Base-by-base conservation (phyloP, 2,888 invertebrate species). In the Zele albiditarsus region DNA sequence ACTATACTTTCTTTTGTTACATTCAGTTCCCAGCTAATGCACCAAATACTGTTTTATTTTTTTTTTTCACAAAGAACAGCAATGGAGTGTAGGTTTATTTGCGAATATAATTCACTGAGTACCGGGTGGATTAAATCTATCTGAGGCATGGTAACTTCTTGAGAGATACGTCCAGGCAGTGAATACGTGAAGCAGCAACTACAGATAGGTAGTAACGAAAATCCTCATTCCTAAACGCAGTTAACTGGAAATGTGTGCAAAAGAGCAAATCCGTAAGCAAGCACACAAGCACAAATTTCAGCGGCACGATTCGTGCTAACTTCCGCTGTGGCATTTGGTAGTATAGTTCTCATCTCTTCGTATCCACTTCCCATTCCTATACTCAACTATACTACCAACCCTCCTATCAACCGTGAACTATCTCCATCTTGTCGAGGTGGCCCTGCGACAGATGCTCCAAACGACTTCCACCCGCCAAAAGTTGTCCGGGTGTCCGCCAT, bases 401-500 rank as follows among this genome's bases (percentile, higher is more conserved):
- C 27, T 31, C 53, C 49, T 31, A 68, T 68, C 27, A 49, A 68
- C 53, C 20, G 4, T 12, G 28, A 68, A 68, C 69, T 57, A 57
- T 57, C 69, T 58, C 69, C 57, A 58, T 69, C 69, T 69, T 69
- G 66, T 38, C 66, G 58, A 57, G 57, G 53, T 53, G 31, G 23
- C 53, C 69, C 58, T 57, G 58, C 69, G 69, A 69, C 69, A 69
- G 69, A 69, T 69, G 69, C 53, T 69, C 20, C 38, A 57, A 69
- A 69, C 69, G 69, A 69, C 69, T 69, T 58, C n/a, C 58, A 10
- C 70, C n/a, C 60, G 25, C 69, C 31, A 57, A 69, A 69, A 57
- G 58, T 69, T 69, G 6, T 14, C 57, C 57, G 25, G 2, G 14
- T 60, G 16, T 14, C 60, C 60, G 60, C 60, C 28, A 60, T 60